Conservation (phyloP, 2,888 invertebrate species). For the Beris morrisii region DNA sequence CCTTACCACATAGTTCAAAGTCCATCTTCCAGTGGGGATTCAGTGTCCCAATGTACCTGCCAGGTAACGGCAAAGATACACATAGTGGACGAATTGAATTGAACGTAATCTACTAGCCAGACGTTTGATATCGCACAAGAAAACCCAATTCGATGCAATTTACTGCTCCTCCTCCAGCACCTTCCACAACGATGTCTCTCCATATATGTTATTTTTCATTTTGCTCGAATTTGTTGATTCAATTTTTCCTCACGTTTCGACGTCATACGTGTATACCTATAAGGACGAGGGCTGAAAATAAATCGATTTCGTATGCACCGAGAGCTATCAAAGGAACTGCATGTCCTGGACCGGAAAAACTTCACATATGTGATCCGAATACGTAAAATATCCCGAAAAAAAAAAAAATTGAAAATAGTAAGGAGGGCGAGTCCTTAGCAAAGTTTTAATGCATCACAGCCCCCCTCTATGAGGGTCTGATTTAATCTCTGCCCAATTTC, state of each 20-base stretch:
- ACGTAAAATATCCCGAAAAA: slow-evolving; percentile 28
- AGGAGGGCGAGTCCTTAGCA: slow-evolving; percentile 6
- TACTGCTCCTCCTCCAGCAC: slow-evolving; percentile 27
- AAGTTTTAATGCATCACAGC: slow-evolving; percentile 11
- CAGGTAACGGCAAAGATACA: no score
- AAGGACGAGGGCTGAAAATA: slow-evolving; percentile 23
- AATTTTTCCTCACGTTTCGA: slow-evolving; percentile 30
- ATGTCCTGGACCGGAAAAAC: slow-evolving; percentile 37
- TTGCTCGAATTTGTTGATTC: slow-evolving; percentile 38
- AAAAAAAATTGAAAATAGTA: no score
- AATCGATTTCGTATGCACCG: slow-evolving; percentile 37
- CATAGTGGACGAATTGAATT: slow-evolving; percentile 10
- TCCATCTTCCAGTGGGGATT: no score
- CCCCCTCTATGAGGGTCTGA: slow-evolving; percentile 10
- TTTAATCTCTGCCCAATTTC: slow-evolving; percentile 34
- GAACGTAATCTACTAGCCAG: slow-evolving; percentile 25
- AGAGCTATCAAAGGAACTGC: slow-evolving; percentile 32
- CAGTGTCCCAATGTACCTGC: no score
- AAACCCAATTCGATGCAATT: slow-evolving; percentile 35
- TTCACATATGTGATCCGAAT: slow-evolving; percentile 36
- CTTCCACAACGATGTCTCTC: slow-evolving; percentile 22
- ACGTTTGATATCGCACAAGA: slow-evolving; percentile 23
- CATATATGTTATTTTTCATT: slow-evolving; percentile 37
- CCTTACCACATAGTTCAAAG: no score
- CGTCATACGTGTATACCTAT: neutral